Evolutionary conservation across 1,140 invertebrate genomes (phyloP).

Genomic region (Hormaphis cornu): DNA sequence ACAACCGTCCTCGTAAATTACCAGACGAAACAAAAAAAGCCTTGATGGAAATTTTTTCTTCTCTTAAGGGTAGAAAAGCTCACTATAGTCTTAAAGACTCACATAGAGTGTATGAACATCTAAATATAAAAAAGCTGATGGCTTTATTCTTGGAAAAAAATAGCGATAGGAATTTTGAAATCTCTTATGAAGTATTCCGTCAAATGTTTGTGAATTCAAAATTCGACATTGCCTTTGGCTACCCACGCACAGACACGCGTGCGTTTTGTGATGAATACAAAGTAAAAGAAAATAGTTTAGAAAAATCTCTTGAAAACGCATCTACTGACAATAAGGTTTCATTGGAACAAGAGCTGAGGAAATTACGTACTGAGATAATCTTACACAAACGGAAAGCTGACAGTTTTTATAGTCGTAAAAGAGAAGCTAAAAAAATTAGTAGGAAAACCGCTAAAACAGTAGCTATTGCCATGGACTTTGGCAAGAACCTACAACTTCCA

Average conservation of each 20-base stretch:
- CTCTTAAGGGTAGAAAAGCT: too few species aligned
- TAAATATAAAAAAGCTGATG: too few species aligned
- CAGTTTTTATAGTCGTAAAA: neutral
- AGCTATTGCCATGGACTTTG: neutral
- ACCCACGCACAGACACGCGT: neutral
- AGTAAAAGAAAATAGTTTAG: too few species aligned
- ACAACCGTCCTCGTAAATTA: too few species aligned
- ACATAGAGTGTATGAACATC: too few species aligned
- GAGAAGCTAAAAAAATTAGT: neutral
- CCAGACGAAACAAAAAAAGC: too few species aligned
- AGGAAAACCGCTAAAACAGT: neutral
- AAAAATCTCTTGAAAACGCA: neutral
- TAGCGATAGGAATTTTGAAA: too few species aligned
- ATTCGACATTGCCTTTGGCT: neutral
- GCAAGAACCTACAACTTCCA: neutral
- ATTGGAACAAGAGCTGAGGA: neutral
- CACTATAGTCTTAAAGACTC: too few species aligned
- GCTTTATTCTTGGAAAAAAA: too few species aligned
- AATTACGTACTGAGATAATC: neutral
- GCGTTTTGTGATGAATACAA: neutral
- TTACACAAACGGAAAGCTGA: neutral
- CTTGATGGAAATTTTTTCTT: too few species aligned
- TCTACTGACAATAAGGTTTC: neutral
- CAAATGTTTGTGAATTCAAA: too few species aligned
- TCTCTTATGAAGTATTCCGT: too few species aligned